A percentile compares a stretch with the other conserved stretches of the same genome.
Conservation (phyloP, 2,797 vertebrate species). For the Brachyalestes nurse region DNA sequence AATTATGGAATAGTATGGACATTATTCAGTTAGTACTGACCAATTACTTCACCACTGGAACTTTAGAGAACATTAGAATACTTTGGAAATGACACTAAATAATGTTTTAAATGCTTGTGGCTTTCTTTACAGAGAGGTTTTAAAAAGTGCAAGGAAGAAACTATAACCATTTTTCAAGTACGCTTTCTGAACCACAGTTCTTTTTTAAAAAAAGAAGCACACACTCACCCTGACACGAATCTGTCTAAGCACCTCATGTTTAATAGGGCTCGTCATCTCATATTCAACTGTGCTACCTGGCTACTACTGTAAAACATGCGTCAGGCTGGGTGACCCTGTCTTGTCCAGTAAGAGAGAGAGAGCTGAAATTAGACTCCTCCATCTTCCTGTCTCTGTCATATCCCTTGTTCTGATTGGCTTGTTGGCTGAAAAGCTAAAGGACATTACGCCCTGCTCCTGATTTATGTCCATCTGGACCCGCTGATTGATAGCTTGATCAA, state of each 20-base stretch:
- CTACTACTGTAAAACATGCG: constrained; percentile 37
- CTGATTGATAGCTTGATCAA: constrained; percentile 61
- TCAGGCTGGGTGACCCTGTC: constrained; percentile 38
- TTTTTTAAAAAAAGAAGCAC: not conserved
- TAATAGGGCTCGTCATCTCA: constrained; percentile 20
- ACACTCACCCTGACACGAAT: not conserved
- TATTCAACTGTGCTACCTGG: constrained; percentile 8
- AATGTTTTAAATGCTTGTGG: not conserved
- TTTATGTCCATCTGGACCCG: constrained; percentile 62
- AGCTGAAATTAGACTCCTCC: constrained; percentile 33
- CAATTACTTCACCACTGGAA: constrained; percentile 10
- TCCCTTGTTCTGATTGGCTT: constrained; percentile 20
- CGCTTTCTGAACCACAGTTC: not conserved
- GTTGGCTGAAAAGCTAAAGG: constrained; percentile 35
- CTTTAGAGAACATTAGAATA: constrained; percentile 4
- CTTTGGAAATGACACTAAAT: not conserved
- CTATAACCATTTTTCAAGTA: not conserved
- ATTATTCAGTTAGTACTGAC: constrained; percentile 8
- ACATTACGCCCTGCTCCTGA: constrained; percentile 50
- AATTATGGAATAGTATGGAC: constrained; percentile 1
- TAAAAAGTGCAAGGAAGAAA: not conserved
- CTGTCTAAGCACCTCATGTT: not conserved
- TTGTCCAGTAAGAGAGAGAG: constrained; percentile 5
- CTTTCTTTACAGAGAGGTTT: not conserved
- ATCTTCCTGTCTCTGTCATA: constrained; percentile 25